Conservation (phyloP, 2,888 invertebrate genomes). For the Rhingia campestris region DNA sequence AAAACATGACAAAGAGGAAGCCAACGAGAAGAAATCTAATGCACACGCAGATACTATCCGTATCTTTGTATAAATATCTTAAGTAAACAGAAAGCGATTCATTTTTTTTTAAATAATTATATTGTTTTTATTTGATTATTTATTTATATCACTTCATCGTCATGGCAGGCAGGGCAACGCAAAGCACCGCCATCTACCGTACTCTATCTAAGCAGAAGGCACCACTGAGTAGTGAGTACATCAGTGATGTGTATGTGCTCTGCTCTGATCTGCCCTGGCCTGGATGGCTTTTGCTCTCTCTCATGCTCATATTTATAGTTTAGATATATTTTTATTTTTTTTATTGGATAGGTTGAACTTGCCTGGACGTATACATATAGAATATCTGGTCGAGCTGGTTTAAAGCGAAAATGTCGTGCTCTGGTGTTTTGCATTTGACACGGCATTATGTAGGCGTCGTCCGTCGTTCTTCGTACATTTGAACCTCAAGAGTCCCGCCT, state of each 20-base stretch:
- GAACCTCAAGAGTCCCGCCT: slow-evolving; percentile 42
- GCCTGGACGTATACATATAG: slow-evolving; percentile 63
- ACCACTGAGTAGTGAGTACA: neutral
- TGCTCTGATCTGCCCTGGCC: slow-evolving; percentile 51
- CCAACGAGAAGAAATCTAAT: slow-evolving; percentile 31
- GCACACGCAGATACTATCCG: slow-evolving; percentile 5
- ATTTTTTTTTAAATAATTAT: slow-evolving; percentile 48
- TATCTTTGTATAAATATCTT: slow-evolving; percentile 11
- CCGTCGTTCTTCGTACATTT: slow-evolving; percentile 54
- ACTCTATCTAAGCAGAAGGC: neutral
- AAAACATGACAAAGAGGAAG: slow-evolving; percentile 29
- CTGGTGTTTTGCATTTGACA: slow-evolving; percentile 74
- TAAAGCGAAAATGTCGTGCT: slow-evolving; percentile 75
- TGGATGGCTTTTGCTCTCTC: slow-evolving; percentile 60
- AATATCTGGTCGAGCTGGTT: slow-evolving; percentile 76
- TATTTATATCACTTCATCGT: slow-evolving; percentile 68
- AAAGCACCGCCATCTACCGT: neutral
- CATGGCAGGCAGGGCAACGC: slow-evolving; percentile 26
- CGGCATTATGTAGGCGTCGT: slow-evolving; percentile 75
- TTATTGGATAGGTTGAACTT: slow-evolving; percentile 59
- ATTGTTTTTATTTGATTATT: slow-evolving; percentile 67
- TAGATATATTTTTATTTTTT: slow-evolving; percentile 44
- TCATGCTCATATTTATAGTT: slow-evolving; percentile 71
- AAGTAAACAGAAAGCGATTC: slow-evolving; percentile 57
- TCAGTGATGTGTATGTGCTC: slow-evolving; percentile 19